phyloP scores from a whole-genome alignment of 2,797 vertebrate species.

The Neosilurus mollespiculum region DNA sequence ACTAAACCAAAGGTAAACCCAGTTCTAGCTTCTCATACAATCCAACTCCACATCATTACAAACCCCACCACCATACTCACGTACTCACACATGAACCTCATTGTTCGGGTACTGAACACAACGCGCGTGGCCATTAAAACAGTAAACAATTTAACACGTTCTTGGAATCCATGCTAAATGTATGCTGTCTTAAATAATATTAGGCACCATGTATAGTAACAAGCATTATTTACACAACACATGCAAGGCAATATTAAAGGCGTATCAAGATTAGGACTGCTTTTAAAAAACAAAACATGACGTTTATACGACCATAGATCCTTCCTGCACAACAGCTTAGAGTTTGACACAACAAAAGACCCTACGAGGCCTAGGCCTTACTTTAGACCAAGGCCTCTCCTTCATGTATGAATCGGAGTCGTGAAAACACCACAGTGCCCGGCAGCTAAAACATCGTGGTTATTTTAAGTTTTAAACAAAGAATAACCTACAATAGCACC shows the following conservation, averaged over 20 bases:
- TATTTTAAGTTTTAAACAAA: background rate
- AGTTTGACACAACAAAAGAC: constrained; percentile 42
- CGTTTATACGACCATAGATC: constrained; percentile 8
- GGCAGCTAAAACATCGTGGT: background rate
- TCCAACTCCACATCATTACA: background rate
- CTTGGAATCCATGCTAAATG: background rate
- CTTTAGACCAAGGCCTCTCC: constrained; percentile 47
- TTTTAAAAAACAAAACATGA: constrained; percentile 3
- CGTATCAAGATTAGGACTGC: background rate
- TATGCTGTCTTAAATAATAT: background rate
- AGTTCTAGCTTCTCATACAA: background rate
- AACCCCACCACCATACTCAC: background rate
- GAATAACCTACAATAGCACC: background rate
- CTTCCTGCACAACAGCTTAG: constrained; percentile 19
- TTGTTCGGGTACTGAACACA: background rate
- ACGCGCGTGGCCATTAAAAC: background rate
- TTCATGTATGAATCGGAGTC: constrained; percentile 19
- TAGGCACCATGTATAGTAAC: background rate
- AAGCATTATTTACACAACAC: background rate
- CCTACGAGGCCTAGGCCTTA: constrained; percentile 50
- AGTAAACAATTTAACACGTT: background rate
- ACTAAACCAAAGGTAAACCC: background rate
- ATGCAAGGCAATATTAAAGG: background rate
- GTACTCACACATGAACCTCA: background rate
- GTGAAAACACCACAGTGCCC: constrained; percentile 45